Evolutionary conservation across 2,113 vertebrate species (phyloP).

Genomic region (Paraplagusia blochii): DNA sequence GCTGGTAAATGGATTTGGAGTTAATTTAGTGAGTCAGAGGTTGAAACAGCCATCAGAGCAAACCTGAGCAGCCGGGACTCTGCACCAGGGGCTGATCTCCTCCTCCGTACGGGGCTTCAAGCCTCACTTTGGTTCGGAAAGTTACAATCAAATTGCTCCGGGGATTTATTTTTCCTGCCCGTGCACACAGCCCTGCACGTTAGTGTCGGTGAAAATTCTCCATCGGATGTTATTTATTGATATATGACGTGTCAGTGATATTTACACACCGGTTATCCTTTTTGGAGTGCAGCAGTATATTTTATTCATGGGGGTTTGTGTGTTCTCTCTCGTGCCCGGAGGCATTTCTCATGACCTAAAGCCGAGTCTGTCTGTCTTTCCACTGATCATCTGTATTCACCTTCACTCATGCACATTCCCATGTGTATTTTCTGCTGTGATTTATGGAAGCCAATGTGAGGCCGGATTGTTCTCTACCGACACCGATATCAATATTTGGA

Average conservation of each 20-base stretch:
- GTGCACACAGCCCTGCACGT: not conserved
- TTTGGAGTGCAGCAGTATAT: slow-evolving; percentile 29
- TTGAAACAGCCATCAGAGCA: slow-evolving; percentile 66
- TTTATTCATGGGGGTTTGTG: slow-evolving; percentile 49
- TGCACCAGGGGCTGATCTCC: slow-evolving; percentile 33
- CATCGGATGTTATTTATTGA: slow-evolving; percentile 12
- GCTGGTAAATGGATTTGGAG: slow-evolving; percentile 70
- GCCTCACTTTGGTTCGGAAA: slow-evolving; percentile 46
- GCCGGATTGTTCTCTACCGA: not conserved
- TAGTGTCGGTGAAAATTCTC: not conserved
- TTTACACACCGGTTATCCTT: slow-evolving; percentile 37
- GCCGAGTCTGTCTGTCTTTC: slow-evolving; percentile 17
- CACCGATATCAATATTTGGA: not conserved
- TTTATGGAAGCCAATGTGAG: not conserved
- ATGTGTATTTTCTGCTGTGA: not conserved
- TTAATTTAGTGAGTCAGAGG: slow-evolving; percentile 74
- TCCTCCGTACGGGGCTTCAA: slow-evolving; percentile 41
- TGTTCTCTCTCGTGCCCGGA: slow-evolving; percentile 34
- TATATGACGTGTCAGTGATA: slow-evolving; percentile 18
- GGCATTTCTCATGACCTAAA: slow-evolving; percentile 36
- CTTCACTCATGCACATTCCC: not conserved
- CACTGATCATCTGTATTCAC: slow-evolving; percentile 25
- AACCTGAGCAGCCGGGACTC: slow-evolving; percentile 50
- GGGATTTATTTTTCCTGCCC: slow-evolving; percentile 28
- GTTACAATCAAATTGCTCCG: slow-evolving; percentile 42